phyloP scores from a whole-genome alignment of 2,888 invertebrate species.

The Acronicta alni region DNA sequence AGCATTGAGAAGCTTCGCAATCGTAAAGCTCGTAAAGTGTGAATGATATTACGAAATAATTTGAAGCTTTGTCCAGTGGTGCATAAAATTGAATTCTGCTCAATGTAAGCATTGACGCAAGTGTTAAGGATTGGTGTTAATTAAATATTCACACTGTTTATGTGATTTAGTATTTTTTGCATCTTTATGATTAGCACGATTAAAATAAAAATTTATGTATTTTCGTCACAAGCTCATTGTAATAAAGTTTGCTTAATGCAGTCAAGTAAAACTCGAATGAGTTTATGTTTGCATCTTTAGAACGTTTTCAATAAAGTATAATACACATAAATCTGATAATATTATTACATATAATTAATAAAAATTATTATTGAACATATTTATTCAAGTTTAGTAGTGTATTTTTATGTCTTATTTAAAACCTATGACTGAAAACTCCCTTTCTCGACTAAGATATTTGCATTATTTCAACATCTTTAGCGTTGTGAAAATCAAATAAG shows the following conservation, averaged over 20 bases:
- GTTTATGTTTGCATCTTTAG: too few species aligned
- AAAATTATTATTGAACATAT: too few species aligned
- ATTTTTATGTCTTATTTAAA: too few species aligned
- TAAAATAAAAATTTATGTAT: neutral
- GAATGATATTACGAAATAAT: slow-evolving; percentile 56
- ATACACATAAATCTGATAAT: too few species aligned
- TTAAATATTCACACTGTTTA: slow-evolving; percentile 61
- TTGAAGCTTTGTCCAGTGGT: slow-evolving; percentile 47
- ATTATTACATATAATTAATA: too few species aligned
- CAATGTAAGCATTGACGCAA: slow-evolving; percentile 66
- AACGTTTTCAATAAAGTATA: too few species aligned
- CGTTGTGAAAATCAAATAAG: slow-evolving; percentile 60
- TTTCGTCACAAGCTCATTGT: neutral
- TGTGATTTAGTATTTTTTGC: slow-evolving; percentile 36
- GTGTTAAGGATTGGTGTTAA: slow-evolving; percentile 56
- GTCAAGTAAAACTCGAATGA: too few species aligned
- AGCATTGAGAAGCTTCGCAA: slow-evolving; percentile 55
- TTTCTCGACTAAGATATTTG: neutral
- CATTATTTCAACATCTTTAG: slow-evolving; percentile 6
- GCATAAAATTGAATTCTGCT: slow-evolving; percentile 75
- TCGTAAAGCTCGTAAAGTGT: slow-evolving; percentile 48
- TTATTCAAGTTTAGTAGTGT: too few species aligned
- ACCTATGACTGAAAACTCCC: too few species aligned
- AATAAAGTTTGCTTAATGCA: neutral
- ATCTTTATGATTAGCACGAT: slow-evolving; percentile 5